Evolutionary conservation across 2,113 vertebrate genomes (phyloP), one percentile per base, ranked within the genome.

Genomic region (Lagopus leucura): DNA sequence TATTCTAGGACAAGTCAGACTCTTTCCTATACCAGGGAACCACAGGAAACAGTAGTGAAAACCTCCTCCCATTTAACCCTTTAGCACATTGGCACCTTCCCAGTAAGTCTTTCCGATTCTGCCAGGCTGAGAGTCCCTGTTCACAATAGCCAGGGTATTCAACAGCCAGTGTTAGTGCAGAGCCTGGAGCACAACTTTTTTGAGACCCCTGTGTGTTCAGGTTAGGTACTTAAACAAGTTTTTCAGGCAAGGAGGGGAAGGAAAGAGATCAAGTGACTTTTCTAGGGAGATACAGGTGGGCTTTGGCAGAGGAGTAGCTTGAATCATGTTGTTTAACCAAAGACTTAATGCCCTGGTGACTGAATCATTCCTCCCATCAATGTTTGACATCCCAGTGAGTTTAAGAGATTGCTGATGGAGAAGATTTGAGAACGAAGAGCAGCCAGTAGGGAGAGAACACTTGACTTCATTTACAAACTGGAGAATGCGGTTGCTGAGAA

Each of bases 121-220:
- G 17, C 43, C 70, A 45, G 80, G 54, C 66, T 66, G 65, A 36
- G 42, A 5, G 20, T 50, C 48, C 58, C 32, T 32, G 25, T 0
- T 2, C 19, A 20, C 85, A 38, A 2, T 1, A 7, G 19, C 8
- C 11, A 2, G 1, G 2, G 67, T 38, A 6, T 13, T 55, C 6
- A 0, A 5, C 0, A 55, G 30, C 69, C 69, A 81, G 13, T 32
- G 73, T 11, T 50, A 18, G n/a, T 16, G 47, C 60, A 47, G 45
- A 10, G 45, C 2, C 20, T 64, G 85, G 8, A 58, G 70, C 58
- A 70, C 43, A 40, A 1, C 25, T 38, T 42, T 6, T 2, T 0
- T 3, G 43, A 67, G 50, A 45, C 4, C 0, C 5, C 30, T 4
- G 9, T 47, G 60, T 42, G 54, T 60, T 28, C 6, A 32, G 45